Evolutionary conservation across 2,888 invertebrate species (phyloP).

Genomic region (Tiliacea citrago): DNA sequence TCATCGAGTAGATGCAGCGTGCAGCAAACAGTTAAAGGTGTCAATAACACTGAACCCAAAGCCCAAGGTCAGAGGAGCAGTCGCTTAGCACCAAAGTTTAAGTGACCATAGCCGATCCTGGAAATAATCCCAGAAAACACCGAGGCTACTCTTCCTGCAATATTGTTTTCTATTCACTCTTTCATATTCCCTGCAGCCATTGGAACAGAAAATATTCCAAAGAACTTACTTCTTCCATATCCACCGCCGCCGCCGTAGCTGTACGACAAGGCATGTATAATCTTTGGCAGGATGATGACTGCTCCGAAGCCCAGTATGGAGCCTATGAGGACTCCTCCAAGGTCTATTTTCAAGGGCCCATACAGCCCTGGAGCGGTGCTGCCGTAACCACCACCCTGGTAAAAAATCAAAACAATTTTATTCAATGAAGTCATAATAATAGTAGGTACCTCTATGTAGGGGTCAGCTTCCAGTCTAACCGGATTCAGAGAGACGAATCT

Average conservation of each 20-base stretch:
- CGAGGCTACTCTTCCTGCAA: neutral
- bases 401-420: slow-evolving; percentile 29
- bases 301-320: slow-evolving; percentile 95
- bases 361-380: slow-evolving; percentile 91
- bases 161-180: neutral
- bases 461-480: too few species aligned
- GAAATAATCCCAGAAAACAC: too few species aligned
- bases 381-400: slow-evolving; percentile 84
- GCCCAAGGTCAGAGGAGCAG: neutral
- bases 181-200: too few species aligned
- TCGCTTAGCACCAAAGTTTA: neutral
- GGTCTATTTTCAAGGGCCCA: slow-evolving; percentile 94
- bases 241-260: slow-evolving; percentile 92
- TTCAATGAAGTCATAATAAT: neutral
- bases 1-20: neutral
- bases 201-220: neutral
- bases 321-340: slow-evolving; percentile 95
- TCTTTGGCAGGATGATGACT: slow-evolving; percentile 94
- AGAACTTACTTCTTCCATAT: slow-evolving; percentile 93
- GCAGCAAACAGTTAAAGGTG: neutral
- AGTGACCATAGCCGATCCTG: neutral
- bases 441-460: neutral
- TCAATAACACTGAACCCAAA: neutral
- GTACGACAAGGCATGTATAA: slow-evolving; percentile 93
- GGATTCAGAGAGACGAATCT: too few species aligned